A percentile compares a stretch with the other conserved stretches of the same genome.
Evolutionary conservation across 2,113 vertebrate species (phyloP).

Genomic region (Cyprinodon tularosa): DNA sequence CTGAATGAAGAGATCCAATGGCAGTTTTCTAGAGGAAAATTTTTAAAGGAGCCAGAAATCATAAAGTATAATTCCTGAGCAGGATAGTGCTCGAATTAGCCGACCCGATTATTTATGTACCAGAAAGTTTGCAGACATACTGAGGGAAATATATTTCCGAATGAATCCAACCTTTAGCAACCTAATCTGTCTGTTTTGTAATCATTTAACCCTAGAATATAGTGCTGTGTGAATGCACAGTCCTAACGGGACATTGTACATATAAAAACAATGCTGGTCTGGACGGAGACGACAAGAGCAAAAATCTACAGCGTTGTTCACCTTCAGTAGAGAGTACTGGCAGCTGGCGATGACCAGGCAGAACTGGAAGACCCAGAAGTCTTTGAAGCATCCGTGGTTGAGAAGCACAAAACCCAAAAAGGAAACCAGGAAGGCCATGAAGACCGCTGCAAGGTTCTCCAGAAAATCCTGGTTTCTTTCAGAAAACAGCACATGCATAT

Average conservation of each 20-base stretch:
- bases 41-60: too few relatives aligned
- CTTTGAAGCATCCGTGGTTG: constrained; percentile 93
- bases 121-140: too few relatives aligned
- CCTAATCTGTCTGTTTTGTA: not conserved
- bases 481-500: constrained; percentile 13
- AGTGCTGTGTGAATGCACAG: not conserved
- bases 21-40: too few relatives aligned
- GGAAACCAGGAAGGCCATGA: constrained; percentile 92
- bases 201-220: not conserved
- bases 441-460: constrained; percentile 88
- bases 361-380: constrained; percentile 93
- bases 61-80: too few relatives aligned
- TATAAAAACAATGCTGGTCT: not conserved
- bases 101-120: too few relatives aligned
- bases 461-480: constrained; percentile 82
- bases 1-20: too few relatives aligned
- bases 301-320: constrained; percentile 65
- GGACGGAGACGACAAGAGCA: not conserved
- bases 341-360: constrained; percentile 97
- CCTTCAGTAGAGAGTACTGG: constrained; percentile 97
- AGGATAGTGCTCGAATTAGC: too few relatives aligned
- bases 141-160: too few relatives aligned
- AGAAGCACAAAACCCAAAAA: constrained; percentile 93
- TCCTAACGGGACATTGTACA: not conserved
- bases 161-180: too few relatives aligned